Percentiles rank a stretch among this genome's conserved stretches.
Conservation (phyloP, 2,888 invertebrate species). For the Tenthredo distinguenda region DNA sequence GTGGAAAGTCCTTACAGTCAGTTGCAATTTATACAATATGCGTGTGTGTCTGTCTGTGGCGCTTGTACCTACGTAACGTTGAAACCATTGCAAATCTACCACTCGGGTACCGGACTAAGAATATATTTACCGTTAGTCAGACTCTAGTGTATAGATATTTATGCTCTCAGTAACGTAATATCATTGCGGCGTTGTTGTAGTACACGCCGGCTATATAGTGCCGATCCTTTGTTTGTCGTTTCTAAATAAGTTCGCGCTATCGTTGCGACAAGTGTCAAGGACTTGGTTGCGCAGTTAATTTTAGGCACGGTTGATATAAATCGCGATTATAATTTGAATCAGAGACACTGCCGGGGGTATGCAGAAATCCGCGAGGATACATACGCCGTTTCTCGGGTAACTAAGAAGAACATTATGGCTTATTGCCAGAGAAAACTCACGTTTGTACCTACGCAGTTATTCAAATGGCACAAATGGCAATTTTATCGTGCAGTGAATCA, state of each 20-base stretch:
- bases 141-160: conserved; percentile 31
- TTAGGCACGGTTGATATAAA: conserved; percentile 16
- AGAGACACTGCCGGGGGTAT: neutral
- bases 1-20: conserved; percentile 39
- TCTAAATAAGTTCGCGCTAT: conserved; percentile 32
- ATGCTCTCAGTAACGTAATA: conserved; percentile 29
- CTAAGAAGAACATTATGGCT: conserved; percentile 47
- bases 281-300: conserved; percentile 1
- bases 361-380: conserved; percentile 21
- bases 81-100: conserved; percentile 11
- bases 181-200: conserved; percentile 24
- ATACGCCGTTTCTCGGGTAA: conserved; percentile 29
- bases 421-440: conserved; percentile 38
- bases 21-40: conserved; percentile 8
- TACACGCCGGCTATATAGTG: neutral
- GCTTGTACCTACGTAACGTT: neutral
- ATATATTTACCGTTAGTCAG: conserved; percentile 43
- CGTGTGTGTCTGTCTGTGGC: neutral
- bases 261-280: conserved; percentile 4
- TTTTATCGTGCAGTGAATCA: conserved; percentile 47
- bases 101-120: conserved; percentile 32
- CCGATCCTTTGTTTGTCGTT: conserved; percentile 29
- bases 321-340: conserved; percentile 33
- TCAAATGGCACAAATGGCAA: conserved; percentile 50
- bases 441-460: conserved; percentile 41